Evolutionary conservation across 2,113 vertebrate species (phyloP).

Genomic region (Microcebus murinus): DNA sequence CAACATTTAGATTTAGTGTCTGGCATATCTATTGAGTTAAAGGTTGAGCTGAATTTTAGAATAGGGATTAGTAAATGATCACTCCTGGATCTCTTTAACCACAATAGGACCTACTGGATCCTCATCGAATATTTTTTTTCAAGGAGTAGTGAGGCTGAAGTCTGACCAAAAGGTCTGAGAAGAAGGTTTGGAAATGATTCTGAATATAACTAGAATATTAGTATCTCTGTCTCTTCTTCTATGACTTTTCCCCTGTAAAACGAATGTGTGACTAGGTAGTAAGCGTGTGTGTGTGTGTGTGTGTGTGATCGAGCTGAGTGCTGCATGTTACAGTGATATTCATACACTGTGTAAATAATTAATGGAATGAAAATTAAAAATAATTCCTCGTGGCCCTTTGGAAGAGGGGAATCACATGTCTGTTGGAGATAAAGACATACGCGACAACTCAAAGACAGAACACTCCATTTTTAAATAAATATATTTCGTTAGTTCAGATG

Average conservation of each 20-base stretch:
- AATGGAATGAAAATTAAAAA: conserved; percentile 13
- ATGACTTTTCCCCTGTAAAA: neutral
- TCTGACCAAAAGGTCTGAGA: neutral
- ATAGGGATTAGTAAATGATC: neutral
- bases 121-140: neutral
- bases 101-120: neutral
- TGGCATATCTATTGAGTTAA: neutral
- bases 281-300: fast-evolving
- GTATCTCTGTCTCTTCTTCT: neutral
- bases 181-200: neutral
- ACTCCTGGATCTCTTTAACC: neutral
- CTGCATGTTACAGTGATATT: neutral
- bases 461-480: neutral
- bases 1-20: neutral
- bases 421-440: neutral
- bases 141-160: neutral
- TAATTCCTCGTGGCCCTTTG: neutral
- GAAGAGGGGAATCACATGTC: neutral
- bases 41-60: neutral
- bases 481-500: neutral
- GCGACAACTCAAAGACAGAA: neutral
- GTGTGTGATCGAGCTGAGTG: neutral
- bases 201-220: neutral
- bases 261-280: neutral
- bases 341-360: neutral